Conservation (phyloP, 2,113 vertebrate species). For the Aspiorhynchus laticeps region DNA sequence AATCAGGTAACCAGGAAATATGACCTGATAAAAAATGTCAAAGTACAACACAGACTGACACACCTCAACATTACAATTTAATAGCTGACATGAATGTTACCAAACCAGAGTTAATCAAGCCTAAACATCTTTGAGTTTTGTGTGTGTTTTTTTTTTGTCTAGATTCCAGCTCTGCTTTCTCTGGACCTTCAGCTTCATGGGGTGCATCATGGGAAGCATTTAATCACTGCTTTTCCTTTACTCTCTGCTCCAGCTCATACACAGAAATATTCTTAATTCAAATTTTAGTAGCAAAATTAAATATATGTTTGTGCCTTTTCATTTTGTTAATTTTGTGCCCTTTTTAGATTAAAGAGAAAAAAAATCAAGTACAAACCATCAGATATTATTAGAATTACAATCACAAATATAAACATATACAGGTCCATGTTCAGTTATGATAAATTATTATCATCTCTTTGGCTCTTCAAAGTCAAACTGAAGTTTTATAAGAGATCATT, state of each 20-base stretch:
- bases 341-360: not conserved
- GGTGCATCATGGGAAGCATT: conserved; percentile 11
- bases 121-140: no score
- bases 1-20: conserved; percentile 2
- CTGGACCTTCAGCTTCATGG: not conserved
- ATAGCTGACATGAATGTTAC: not conserved
- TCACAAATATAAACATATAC: not conserved
- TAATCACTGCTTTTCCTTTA: not conserved
- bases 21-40: not conserved
- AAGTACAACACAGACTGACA: not conserved
- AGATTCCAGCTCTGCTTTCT: not conserved
- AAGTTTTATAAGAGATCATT: not conserved
- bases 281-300: not conserved
- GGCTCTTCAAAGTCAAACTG: not conserved
- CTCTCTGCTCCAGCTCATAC: not conserved
- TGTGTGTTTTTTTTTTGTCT: not conserved
- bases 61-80: not conserved
- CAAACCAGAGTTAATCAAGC: not conserved
- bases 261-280: not conserved
- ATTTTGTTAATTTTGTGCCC: not conserved
- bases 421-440: not conserved
- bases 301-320: not conserved
- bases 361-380: not conserved
- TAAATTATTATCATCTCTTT: not conserved
- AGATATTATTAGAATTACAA: not conserved